phyloP scores from a whole-genome alignment of 2,888 invertebrate species.

The Salpingus planirostris region DNA sequence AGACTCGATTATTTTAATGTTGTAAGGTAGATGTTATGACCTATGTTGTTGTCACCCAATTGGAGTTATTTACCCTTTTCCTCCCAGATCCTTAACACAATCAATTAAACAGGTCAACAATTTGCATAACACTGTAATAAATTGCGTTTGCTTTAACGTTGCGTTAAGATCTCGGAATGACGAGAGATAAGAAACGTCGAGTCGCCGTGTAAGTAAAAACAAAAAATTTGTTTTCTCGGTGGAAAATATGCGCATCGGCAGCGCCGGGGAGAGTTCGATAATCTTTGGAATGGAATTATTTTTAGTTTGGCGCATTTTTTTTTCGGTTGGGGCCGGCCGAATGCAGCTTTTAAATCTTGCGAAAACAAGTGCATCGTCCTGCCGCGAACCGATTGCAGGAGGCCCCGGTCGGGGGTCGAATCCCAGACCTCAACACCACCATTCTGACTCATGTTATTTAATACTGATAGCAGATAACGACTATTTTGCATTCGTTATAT shows the following conservation, averaged over 20 bases:
- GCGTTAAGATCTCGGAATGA: too few species aligned
- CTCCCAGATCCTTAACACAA: too few species aligned
- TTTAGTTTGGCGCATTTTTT: conserved; percentile 27
- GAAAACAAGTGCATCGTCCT: conserved; percentile 38
- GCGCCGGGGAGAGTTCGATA: conserved; percentile 10
- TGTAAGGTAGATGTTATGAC: too few species aligned
- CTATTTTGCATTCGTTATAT: conserved; percentile 13
- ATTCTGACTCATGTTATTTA: conserved; percentile 20
- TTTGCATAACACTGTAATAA: too few species aligned
- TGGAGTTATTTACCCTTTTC: too few species aligned
- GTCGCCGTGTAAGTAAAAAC: too few species aligned
- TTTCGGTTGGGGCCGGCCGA: conserved; percentile 15
- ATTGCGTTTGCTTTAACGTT: too few species aligned
- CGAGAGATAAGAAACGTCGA: too few species aligned
- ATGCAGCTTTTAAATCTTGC: conserved; percentile 30
- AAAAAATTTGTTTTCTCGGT: too few species aligned
- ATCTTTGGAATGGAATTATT: conserved; percentile 25
- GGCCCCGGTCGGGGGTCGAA: conserved; percentile 12
- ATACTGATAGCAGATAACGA: conserved; percentile 20
- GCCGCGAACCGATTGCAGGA: conserved; percentile 15
- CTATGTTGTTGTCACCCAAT: too few species aligned
- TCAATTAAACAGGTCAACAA: too few species aligned
- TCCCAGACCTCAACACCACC: conserved; percentile 7
- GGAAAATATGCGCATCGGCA: not conserved
- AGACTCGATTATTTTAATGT: too few species aligned